Evolutionary conservation across 2,797 vertebrate genomes (phyloP), one percentile per base, ranked within the genome.

Genomic region (Galagoides demidoff): DNA sequence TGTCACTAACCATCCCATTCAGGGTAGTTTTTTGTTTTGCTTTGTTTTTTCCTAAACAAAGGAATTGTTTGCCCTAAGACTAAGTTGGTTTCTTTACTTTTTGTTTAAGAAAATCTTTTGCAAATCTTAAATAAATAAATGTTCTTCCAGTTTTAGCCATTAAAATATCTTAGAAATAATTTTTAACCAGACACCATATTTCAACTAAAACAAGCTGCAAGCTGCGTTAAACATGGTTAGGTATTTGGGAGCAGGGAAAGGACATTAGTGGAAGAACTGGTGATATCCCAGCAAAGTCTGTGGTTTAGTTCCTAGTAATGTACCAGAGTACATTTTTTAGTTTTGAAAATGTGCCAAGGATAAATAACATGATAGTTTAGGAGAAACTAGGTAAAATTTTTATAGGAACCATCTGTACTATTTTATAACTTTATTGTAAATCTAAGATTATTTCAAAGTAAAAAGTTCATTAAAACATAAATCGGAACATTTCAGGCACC

Each of bases 51-150:
- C 64, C 52, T 13, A 10, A 74, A 49, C 10, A 78, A 91, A 73
- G 64, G 19, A 78, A 17, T 52, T 6, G 3, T 66, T 79, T 87
- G 64, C 77, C n/a, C 19, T 20, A 85, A 77, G 23, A 10, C 87
- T 25, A 52, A 90, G 85, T 49, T 52, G 71, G 43, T 71, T 7
- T 87, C 70, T 91, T 25, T n/a, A 52, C 39, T 29, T 45, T 78
- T 89, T 88, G 64, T 92, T 82, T 86, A 86, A 68, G 8, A 81
- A 85, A 68, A 76, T 43, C 12, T 87, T 90, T 73, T 73, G 59
- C 12, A 96, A 89, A 76, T 92, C 68, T 93, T 92, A 89, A 97
- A 82, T 87, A 89, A 64, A 63, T 49, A 71, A 55, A 63, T 29
- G 3, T 52, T 91, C 85, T 86, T 78, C 49, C 10, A 70, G 34